Base-by-base conservation (phyloP, 2,888 invertebrate species). In the Allacma fusca region DNA sequence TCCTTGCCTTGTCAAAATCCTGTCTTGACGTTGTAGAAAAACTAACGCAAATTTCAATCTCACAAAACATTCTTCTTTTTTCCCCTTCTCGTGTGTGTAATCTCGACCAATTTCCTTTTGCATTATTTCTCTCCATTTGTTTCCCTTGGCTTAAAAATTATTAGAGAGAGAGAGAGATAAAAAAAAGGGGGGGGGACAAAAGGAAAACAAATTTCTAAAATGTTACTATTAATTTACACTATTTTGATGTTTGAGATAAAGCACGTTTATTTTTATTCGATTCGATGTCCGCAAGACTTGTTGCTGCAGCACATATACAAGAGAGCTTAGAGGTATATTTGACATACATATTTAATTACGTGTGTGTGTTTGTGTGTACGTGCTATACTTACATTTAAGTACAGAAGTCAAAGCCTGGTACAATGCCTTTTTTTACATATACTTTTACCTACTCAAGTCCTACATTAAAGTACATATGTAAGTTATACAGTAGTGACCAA, bases 261-360 rank as follows among this genome's bases (percentile, higher is more conserved):
- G 57, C 57, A 71, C 57, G 71, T 57, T 71, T 21, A 71, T 28
- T 59, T 72, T 34, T 59, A 23, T 72, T 72, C 28, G 65, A 59
- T 70, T 70, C 23, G 28, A 23, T 70, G 26, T 34, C n/a, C 65
- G 65, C 65, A 65, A 65, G 29, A 28, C 26, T 65, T n/a, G 26
- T 65, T 50, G 50, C 16, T 50, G 65, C 28, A 65, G 28, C 65
- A 65, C 28, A 26, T 28, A 65, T 65, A 65, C 65, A 65, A 65
- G 65, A 65, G 28, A 28, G n/a, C 2, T 5, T 50, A 50, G 50
- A 50, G 7, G 16, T 50, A 23, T 26, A 26, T 13, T 21, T 62
- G 21, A 24, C 5, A 23, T 57, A 9, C n/a, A 23, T 57, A 62
- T 62, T n/a, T 21, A 21, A 62, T 19, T 57, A 57, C 13, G 2